Percentiles rank a stretch among this genome's conserved stretches.
Evolutionary conservation across 2,797 vertebrate genomes (phyloP).

Genomic region (Corythornis leucogaster): DNA sequence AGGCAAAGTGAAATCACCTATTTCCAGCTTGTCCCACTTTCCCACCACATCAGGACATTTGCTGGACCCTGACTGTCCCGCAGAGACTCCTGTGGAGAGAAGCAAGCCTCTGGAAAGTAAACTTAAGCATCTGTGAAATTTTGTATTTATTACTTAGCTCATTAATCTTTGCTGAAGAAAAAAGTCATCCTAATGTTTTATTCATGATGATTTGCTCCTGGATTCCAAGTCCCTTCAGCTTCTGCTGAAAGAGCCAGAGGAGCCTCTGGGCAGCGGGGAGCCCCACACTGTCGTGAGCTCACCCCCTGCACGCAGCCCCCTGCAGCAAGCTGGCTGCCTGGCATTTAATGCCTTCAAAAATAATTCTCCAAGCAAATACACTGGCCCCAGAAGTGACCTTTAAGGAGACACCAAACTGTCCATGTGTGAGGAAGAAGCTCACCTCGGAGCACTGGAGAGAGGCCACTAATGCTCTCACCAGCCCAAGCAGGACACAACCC

Average conservation of each 20-base stretch:
- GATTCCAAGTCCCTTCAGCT: background rate
- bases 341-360: background rate
- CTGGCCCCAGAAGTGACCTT: background rate
- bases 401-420: background rate
- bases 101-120: constrained; percentile 38
- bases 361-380: background rate
- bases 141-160: constrained; percentile 43
- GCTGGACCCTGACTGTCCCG: background rate
- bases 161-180: constrained; percentile 55
- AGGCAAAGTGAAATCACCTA: background rate
- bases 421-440: background rate
- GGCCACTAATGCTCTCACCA: background rate
- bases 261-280: background rate
- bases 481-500: background rate
- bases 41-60: background rate
- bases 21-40: background rate
- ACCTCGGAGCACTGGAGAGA: background rate
- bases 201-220: constrained; percentile 17
- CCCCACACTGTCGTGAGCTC: background rate
- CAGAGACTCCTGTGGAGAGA: background rate
- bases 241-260: background rate
- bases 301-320: background rate
- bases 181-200: constrained; percentile 37
- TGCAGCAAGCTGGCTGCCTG: background rate
- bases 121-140: constrained; percentile 54